These are phyloP conservation scores for Tragelaphus eurycerus DNA, from an alignment of 2,797 vertebrate genomes.

Conservation along the genomic window DNA sequence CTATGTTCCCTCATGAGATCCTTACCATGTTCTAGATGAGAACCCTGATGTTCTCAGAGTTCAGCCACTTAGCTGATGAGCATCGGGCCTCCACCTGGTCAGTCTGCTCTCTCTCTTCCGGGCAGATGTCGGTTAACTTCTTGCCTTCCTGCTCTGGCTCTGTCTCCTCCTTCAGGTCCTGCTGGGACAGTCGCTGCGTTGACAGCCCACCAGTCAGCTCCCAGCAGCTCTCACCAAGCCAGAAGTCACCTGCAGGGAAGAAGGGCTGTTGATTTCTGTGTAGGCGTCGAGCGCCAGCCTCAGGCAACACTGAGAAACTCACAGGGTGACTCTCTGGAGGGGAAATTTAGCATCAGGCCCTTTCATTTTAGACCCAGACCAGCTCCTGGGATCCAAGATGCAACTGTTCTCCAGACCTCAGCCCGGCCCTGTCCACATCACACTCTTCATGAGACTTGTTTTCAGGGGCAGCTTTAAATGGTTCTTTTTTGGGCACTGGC, in stretches of 20 bases:
- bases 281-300: not conserved
- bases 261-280: not conserved
- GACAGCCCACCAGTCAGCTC: not conserved
- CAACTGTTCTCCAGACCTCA: not conserved
- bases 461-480: not conserved
- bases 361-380: not conserved
- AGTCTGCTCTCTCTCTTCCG: not conserved
- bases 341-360: not conserved
- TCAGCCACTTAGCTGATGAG: not conserved
- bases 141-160: not conserved
- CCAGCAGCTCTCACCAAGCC: not conserved
- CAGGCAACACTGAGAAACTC: not conserved
- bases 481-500: not conserved
- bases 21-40: not conserved
- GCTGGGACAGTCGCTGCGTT: not conserved
- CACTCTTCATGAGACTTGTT: not conserved
- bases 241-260: not conserved
- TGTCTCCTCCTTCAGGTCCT: not conserved
- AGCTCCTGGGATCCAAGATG: rapidly evolving
- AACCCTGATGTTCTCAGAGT: too few species aligned
- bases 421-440: not conserved
- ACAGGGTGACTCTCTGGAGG: not conserved
- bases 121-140: not conserved
- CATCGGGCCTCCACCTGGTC: not conserved
- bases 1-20: not conserved